Percentiles rank a stretch among this genome's conserved stretches.
phyloP scores from a whole-genome alignment of 23 tunicate species.

The Botrylloides violaceus region DNA sequence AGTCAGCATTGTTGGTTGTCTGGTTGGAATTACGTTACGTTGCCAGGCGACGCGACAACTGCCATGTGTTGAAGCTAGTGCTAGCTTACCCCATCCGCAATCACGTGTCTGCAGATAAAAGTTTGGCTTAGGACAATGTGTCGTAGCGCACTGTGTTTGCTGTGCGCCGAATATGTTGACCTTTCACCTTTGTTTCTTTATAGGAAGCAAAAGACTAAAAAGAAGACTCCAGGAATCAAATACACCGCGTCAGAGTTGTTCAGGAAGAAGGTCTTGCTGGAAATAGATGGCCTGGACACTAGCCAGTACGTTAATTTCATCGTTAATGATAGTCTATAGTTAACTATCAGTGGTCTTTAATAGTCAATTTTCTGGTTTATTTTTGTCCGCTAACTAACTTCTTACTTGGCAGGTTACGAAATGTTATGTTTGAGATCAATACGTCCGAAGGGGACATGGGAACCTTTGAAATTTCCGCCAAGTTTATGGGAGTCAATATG shows the following conservation, averaged over 20 bases:
- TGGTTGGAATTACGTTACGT: no score
- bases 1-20: no score
- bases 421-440: constrained; percentile 79
- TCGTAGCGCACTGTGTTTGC: no score
- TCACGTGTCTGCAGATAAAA: no score
- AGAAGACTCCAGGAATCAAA: constrained; percentile 58
- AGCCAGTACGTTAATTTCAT: constrained; percentile 9
- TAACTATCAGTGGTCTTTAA: neutral
- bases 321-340: neutral
- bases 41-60: no score
- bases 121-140: no score
- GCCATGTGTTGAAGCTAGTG: no score
- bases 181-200: neutral
- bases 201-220: constrained; percentile 56
- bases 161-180: no score
- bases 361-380: no score
- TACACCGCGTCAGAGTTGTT: constrained; percentile 91
- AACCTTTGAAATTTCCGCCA: constrained; percentile 61
- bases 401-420: constrained; percentile 61
- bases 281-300: constrained; percentile 76
- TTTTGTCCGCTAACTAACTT: no score
- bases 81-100: no score
- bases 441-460: constrained; percentile 87
- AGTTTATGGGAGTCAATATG: constrained; percentile 72
- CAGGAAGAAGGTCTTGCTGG: constrained; percentile 75